A percentile compares a stretch with the other conserved stretches of the same genome.
These are phyloP conservation scores for Cottoperca gobio DNA, from an alignment of 2,797 vertebrate species.

Conservation along the genomic window DNA sequence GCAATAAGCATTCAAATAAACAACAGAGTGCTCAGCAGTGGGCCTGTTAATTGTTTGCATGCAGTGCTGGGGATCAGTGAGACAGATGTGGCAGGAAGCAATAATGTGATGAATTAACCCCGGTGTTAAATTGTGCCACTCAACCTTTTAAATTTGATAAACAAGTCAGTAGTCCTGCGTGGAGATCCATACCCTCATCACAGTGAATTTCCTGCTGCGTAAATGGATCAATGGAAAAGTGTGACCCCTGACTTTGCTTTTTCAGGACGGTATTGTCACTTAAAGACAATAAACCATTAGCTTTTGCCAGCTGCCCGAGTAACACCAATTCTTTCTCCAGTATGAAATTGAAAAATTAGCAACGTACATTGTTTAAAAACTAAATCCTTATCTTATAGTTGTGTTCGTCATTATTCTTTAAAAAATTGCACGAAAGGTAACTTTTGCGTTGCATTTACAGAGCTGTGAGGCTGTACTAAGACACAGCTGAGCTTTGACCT, in stretches of 20 bases:
- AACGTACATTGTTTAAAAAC: background rate
- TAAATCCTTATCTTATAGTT: background rate
- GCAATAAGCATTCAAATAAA: slow-evolving; percentile 46
- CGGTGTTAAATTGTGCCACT: slow-evolving; percentile 78
- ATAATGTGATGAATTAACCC: slow-evolving; percentile 75
- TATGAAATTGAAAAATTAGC: background rate
- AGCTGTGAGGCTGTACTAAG: background rate
- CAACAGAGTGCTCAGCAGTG: slow-evolving; percentile 41
- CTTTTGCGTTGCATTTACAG: background rate
- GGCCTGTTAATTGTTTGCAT: slow-evolving; percentile 59
- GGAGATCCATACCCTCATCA: slow-evolving; percentile 70
- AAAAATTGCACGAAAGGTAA: background rate
- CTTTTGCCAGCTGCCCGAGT: background rate
- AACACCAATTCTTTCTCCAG: background rate
- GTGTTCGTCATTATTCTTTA: background rate
- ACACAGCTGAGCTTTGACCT: too few species aligned
- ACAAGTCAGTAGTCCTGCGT: slow-evolving; percentile 62
- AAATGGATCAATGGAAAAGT: slow-evolving; percentile 59
- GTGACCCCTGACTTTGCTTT: slow-evolving; percentile 45
- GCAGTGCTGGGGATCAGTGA: slow-evolving; percentile 48
- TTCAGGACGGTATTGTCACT: background rate
- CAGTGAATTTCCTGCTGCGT: slow-evolving; percentile 69
- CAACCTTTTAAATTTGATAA: slow-evolving; percentile 79
- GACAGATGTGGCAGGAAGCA: slow-evolving; percentile 70
- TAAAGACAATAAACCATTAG: slow-evolving; percentile 9